Evolutionary conservation across 2,113 vertebrate species (phyloP), one percentile per base, ranked within the genome.

Genomic region (Ornithorhynchus anatinus): DNA sequence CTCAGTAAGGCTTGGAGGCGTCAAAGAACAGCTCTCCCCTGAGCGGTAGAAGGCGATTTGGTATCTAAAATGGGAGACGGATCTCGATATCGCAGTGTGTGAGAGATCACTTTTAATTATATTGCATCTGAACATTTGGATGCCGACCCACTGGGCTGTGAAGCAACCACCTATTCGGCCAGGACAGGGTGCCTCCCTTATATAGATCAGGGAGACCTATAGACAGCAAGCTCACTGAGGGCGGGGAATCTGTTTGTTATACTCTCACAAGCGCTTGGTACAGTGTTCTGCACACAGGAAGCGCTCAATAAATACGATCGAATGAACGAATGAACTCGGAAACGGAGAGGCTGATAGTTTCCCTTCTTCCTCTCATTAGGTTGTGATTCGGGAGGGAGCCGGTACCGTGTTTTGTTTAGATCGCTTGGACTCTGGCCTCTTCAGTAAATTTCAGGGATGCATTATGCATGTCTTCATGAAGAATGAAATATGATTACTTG

Each of bases 401-500:
- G 33, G 69, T 81, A 40, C 61, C 14, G 51, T 65, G 59, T 79
- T 86, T 76, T 77, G 61, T 76, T 81, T 75, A 72, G 87, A 77
- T 82, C 59, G 39, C 50, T 56, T 79, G 60, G 70, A 82, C 74
- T 81, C 86, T 81, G 77, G 75, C 70, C 68, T 72, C 80, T 69
- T 86, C 47, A 53, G 57, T 89, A 82, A 73, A 89, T 90, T 87
- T 85, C 85, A 87, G 71, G 75, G 68, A 69, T 15, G 12, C 65
- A 75, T 84, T 65, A 48, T 85, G 77, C 79, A 73, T 69, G 78
- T 86, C 86, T 89, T 88, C 91, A 91, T 90, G 90, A 89, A 88
- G 87, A 89, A 80, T 84, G 86, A 90, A 80, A 89, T 87, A 47
- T 40, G 86, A 85, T 89, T 93, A 89, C 79, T n/a, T 6, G 3